A percentile compares a stretch with the other conserved stretches of the same genome.
These are phyloP conservation scores for Trididemnum nubilum DNA, from an alignment of 23 tunicate species.

Conservation along the genomic window DNA sequence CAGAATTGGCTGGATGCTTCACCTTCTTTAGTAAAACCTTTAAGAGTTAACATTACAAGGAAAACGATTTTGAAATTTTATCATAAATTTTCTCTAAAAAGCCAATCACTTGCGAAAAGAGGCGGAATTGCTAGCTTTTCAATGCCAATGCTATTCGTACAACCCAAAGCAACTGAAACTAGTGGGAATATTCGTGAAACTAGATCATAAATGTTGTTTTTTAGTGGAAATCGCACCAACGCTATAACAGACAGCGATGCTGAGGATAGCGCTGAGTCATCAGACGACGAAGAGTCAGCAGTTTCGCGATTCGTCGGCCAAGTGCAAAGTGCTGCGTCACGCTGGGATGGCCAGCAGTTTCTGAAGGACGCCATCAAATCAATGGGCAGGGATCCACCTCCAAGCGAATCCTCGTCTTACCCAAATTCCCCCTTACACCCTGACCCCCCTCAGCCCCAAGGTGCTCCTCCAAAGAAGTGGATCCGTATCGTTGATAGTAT, in stretches of 20 bases:
- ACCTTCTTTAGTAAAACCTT: too few relatives aligned
- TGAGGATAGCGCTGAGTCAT: constrained; percentile 96
- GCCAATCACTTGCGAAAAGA: too few relatives aligned
- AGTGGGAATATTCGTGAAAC: too few relatives aligned
- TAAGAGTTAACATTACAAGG: too few relatives aligned
- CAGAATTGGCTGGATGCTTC: too few relatives aligned
- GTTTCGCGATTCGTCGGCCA: constrained; percentile 59
- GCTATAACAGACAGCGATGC: constrained; percentile 88
- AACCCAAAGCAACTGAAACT: too few relatives aligned
- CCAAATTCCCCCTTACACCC: background rate
- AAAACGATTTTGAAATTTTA: too few relatives aligned
- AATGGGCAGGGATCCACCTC: constrained; percentile 37
- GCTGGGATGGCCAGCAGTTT: constrained; percentile 40
- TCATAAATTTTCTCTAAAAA: too few relatives aligned
- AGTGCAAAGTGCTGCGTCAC: constrained; percentile 64
- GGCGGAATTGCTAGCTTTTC: too few relatives aligned
- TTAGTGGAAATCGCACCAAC: constrained; percentile 21
- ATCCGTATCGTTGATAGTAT: constrained; percentile 75
- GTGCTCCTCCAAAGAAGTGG: constrained; percentile 62
- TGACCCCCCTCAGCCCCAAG: constrained; percentile 1
- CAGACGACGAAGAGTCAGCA: constrained; percentile 77
- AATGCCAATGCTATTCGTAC: too few relatives aligned
- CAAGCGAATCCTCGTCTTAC: background rate
- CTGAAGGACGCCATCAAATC: constrained; percentile 33
- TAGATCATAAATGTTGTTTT: constrained; percentile 6